Conservation (phyloP, 2,888 invertebrate species). For the Trachelus tabidus region DNA sequence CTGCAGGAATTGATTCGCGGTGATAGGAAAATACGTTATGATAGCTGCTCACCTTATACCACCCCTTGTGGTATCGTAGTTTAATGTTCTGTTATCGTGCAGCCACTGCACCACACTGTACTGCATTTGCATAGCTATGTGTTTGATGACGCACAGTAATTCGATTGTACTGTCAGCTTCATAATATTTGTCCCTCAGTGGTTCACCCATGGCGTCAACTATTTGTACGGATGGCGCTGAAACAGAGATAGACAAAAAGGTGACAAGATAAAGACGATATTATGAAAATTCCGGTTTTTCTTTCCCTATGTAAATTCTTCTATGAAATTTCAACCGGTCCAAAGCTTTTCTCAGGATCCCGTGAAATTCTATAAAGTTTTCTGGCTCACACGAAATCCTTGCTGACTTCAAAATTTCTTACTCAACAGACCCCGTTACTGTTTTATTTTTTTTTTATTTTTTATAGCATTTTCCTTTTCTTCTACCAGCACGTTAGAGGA, state of each 20-base stretch:
- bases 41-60: constrained; percentile 70
- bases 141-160: constrained; percentile 72
- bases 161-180: constrained; percentile 78
- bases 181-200: constrained; percentile 75
- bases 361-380: not conserved
- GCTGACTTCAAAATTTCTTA: not conserved
- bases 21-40: constrained; percentile 12
- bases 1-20: not conserved
- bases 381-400: not conserved
- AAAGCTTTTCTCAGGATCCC: not conserved
- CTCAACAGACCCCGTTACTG: not conserved
- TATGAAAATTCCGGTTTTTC: not conserved
- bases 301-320: no score
- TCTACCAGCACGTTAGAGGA: not conserved
- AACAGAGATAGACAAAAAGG: constrained; percentile 29
- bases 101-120: constrained; percentile 73
- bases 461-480: not conserved
- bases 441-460: not conserved
- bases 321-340: not conserved
- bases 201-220: constrained; percentile 74
- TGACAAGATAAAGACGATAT: not conserved
- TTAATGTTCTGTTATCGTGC: constrained; percentile 73
- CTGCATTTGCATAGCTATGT: constrained; percentile 68
- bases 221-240: constrained; percentile 78
- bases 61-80: constrained; percentile 75